phyloP scores from a whole-genome alignment of 2,888 invertebrate species.

The Baccha elongata region DNA sequence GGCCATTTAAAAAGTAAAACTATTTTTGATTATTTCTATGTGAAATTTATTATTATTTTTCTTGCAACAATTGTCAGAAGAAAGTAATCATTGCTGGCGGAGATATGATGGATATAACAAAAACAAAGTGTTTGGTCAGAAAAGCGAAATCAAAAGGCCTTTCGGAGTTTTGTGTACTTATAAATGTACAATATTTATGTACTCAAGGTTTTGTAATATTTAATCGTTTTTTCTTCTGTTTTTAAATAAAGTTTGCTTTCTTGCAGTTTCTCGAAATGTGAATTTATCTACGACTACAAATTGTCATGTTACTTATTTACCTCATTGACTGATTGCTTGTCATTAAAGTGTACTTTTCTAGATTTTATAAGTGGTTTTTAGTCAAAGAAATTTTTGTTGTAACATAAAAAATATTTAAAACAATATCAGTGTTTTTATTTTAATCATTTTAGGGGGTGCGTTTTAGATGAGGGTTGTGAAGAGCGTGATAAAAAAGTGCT shows the following conservation, averaged over 20 bases:
- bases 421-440: too few relatives aligned
- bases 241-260: too few relatives aligned
- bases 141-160: slow-evolving; percentile 80
- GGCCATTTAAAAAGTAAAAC: slow-evolving; percentile 80
- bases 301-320: slow-evolving; percentile 81
- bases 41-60: slow-evolving; percentile 35
- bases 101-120: slow-evolving; percentile 81
- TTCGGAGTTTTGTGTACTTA: slow-evolving; percentile 81
- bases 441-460: too few relatives aligned
- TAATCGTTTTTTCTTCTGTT: too few relatives aligned
- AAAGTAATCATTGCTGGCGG: slow-evolving; percentile 81
- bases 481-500: too few relatives aligned
- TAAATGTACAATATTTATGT: slow-evolving; percentile 80
- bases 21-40: too few relatives aligned
- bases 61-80: slow-evolving; percentile 75
- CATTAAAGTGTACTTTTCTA: slow-evolving; percentile 80
- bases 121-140: slow-evolving; percentile 79
- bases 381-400: too few relatives aligned
- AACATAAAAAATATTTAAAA: too few relatives aligned
- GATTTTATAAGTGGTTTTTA: slow-evolving; percentile 78
- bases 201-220: slow-evolving; percentile 78
- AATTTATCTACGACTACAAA: slow-evolving; percentile 81
- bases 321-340: slow-evolving; percentile 81
- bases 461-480: too few relatives aligned
- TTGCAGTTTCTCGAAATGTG: slow-evolving; percentile 80